phyloP scores from a whole-genome alignment of 53 echinoderm and acorn worm genomes.

The Luidia sarsii region DNA sequence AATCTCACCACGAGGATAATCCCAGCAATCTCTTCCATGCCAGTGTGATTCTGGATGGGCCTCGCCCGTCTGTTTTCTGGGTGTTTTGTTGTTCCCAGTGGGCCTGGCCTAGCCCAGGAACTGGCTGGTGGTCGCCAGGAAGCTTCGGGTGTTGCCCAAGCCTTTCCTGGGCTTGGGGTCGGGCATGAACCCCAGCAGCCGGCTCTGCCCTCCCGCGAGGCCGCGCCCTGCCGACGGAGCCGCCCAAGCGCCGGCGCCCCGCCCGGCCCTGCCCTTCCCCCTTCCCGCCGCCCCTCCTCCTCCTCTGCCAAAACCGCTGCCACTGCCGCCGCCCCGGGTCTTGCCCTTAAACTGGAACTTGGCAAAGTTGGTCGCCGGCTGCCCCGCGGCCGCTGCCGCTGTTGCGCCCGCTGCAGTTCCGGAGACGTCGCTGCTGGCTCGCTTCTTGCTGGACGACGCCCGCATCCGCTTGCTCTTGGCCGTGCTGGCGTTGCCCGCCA shows the following conservation, averaged over 20 bases:
- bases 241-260: constrained; percentile 5
- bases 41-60: too few relatives aligned
- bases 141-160: constrained; percentile 43
- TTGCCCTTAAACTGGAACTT: constrained; percentile 70
- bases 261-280: constrained; percentile 2
- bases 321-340: constrained; percentile 23
- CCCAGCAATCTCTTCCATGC: too few relatives aligned
- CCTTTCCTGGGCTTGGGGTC: constrained; percentile 69
- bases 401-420: constrained; percentile 2
- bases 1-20: too few relatives aligned
- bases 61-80: too few relatives aligned
- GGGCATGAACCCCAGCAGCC: constrained; percentile 81
- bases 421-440: background rate
- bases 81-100: too few relatives aligned
- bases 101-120: constrained; percentile 38
- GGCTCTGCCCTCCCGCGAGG: background rate
- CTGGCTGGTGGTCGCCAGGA: constrained; percentile 56
- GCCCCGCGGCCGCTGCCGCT: background rate
- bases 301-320: constrained; percentile 1
- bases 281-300: background rate
- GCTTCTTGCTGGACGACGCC: constrained; percentile 33
- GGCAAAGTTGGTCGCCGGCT: constrained; percentile 32
- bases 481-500: constrained; percentile 27
- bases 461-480: constrained; percentile 69
- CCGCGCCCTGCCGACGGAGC: background rate